Evolutionary conservation across 2,797 vertebrate genomes (phyloP), one percentile per base, ranked within the genome.

Genomic region (Bufotes viridis): DNA sequence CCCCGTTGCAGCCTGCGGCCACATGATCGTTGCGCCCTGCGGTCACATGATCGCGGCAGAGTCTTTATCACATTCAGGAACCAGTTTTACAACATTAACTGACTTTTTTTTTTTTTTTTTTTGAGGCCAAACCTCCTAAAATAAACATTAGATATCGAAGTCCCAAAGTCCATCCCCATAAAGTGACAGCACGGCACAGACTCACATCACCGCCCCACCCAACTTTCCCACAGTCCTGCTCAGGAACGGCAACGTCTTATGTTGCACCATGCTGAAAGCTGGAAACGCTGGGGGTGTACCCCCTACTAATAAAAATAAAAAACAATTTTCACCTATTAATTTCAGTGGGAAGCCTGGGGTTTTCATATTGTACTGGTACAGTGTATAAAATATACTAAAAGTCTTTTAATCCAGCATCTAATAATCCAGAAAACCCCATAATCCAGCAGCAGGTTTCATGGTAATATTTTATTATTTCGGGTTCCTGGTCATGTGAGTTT

Each of bases 1-100:
- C n/a, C n/a, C n/a, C 9, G 26, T 11, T 34, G 3, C 29, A 84
- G 55, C 34, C 61, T 53, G 8, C 42, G 17, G 72, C 67, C 67
- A 87, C 20, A 57, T 7, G 18, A 65, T 42, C 9, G 26, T 11
- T 34, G 3, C 29, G 75, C 69, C 34, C 61, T 53, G 8, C 42
- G 17, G 72, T 78, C 67, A 87, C 20, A 57, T 7, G 18, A 65
- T 42, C 6, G 22, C 10, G 8, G 67, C 53, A 18, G 57, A 18
- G 15, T 7, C 58, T 74, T 74, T 78, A 72, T 87, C 20, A 17
- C 22, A 14, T 15, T 55, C 80, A 24, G n/a, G 18, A 89, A 89
- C 88, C 84, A 53, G 88, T 89, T 83, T 70, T 53, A 86, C 88
- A 82, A 72, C 88, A 78, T 76, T 51, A 53, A 70, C 51, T 13